Conservation (phyloP, 2,113 vertebrate genomes). For the Ellobius talpinus region DNA sequence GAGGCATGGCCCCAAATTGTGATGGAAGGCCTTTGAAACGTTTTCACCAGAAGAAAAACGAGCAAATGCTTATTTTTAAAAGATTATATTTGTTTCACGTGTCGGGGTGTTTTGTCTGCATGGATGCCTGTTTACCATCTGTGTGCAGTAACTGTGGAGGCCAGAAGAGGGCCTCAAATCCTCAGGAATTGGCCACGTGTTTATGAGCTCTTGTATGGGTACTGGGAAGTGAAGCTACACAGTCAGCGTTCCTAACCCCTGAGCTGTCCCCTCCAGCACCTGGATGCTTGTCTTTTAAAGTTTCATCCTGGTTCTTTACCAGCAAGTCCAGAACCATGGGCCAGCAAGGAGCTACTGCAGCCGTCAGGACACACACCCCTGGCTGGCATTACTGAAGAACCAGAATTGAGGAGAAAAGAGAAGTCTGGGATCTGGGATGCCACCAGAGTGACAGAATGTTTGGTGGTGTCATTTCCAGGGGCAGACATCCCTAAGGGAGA, state of each 20-base stretch:
- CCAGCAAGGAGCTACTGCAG: neutral
- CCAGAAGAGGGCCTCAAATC: neutral
- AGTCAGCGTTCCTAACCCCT: neutral
- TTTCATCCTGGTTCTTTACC: neutral
- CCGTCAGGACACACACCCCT: neutral
- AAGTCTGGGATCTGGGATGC: too few species aligned
- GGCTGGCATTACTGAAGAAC: neutral
- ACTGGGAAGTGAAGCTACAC: neutral
- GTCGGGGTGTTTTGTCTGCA: neutral
- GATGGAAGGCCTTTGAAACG: neutral
- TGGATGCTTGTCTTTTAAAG: neutral
- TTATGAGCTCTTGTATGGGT: neutral
- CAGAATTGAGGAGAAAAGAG: neutral
- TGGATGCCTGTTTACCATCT: neutral
- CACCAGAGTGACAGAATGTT: neutral
- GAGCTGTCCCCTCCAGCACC: neutral
- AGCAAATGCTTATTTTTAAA: neutral
- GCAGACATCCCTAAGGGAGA: neutral
- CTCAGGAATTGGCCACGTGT: neutral
- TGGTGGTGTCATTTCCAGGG: neutral
- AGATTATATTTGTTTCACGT: neutral
- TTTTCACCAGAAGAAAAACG: neutral
- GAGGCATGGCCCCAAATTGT: neutral
- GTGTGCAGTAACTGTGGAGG: neutral
- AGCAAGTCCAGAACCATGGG: neutral